Evolutionary conservation across 2,797 vertebrate species (phyloP).

Genomic region (Spea hammondii): DNA sequence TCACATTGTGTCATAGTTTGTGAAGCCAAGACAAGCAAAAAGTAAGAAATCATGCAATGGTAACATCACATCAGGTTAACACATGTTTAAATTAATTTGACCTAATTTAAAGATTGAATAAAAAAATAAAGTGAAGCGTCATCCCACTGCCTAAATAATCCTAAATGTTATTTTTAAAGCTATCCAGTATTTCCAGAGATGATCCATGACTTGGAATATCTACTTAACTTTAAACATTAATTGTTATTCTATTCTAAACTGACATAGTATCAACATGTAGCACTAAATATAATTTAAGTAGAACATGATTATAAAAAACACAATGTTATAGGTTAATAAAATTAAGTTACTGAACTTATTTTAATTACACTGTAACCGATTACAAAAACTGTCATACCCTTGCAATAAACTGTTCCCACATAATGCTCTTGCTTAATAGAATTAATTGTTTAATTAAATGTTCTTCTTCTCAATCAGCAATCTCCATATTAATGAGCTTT

Average conservation of each 20-base stretch:
- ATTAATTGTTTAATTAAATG: slow-evolving; percentile 20
- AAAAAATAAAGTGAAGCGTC: too few species aligned
- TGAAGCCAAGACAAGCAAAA: too few species aligned
- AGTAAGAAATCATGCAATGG: too few species aligned
- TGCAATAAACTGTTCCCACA: slow-evolving; percentile 15
- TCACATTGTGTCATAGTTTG: too few species aligned
- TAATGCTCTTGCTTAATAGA: not conserved
- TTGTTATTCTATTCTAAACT: not conserved
- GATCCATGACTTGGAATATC: not conserved
- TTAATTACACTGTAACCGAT: slow-evolving; percentile 2
- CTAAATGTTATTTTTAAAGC: not conserved
- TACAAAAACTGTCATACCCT: slow-evolving; percentile 6
- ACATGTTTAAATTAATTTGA: too few species aligned
- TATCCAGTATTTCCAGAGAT: not conserved
- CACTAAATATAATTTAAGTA: slow-evolving; percentile 6
- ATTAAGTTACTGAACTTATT: not conserved
- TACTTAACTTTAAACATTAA: not conserved
- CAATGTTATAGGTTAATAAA: not conserved
- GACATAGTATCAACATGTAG: not conserved
- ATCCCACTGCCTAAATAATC: not conserved
- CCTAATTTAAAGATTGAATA: too few species aligned
- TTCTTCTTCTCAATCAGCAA: slow-evolving; percentile 2
- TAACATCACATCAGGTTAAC: too few species aligned
- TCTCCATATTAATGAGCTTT: slow-evolving; percentile 18
- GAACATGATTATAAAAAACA: not conserved